phyloP scores from a whole-genome alignment of 2,888 invertebrate genomes.

The Ectobius pallidus region DNA sequence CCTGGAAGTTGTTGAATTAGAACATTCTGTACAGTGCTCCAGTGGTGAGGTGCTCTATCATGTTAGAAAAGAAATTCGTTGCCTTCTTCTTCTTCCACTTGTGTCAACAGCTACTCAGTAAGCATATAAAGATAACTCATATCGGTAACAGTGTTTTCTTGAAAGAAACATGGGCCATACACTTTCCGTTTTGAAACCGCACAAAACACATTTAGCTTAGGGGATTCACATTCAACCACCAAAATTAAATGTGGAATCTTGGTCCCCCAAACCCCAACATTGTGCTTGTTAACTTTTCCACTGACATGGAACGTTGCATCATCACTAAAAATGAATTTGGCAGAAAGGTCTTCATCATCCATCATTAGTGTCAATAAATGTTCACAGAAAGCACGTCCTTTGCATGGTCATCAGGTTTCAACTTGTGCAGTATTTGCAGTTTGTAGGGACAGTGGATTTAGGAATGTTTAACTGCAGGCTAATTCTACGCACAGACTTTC shows the following conservation, averaged over 20 bases:
- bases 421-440: no score
- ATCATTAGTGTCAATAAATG: background rate
- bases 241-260: constrained; percentile 10
- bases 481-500: no score
- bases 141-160: background rate
- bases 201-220: background rate
- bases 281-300: background rate
- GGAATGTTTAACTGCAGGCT: no score
- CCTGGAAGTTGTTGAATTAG: background rate
- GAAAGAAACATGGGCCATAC: background rate
- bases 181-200: background rate
- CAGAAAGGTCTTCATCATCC: background rate
- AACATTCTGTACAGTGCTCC: background rate
- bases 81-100: background rate
- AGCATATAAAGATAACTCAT: background rate
- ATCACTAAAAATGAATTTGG: background rate
- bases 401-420: no score
- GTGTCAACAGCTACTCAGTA: constrained; percentile 1
- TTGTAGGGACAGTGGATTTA: no score
- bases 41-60: background rate
- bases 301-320: background rate
- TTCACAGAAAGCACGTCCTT: no score
- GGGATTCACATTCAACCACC: constrained; percentile 3
- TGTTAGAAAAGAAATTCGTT: constrained; percentile 3
- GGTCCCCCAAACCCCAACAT: background rate